Evolutionary conservation across 2,888 invertebrate species (phyloP), one percentile per base, ranked within the genome.

Genomic region (Lithophane semibrunnea): DNA sequence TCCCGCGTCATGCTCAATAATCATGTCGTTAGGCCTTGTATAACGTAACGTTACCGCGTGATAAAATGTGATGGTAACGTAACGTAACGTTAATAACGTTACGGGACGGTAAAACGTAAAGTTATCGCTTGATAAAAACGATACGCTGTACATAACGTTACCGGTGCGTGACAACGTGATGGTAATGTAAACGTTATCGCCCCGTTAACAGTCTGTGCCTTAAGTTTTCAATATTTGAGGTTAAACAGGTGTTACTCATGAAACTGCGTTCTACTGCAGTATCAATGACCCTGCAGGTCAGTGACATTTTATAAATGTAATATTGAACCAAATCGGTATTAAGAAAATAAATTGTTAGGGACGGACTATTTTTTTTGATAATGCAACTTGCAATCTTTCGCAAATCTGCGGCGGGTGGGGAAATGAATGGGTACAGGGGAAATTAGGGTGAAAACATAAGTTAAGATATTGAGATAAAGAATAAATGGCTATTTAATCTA

Each of bases 1-100:
- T 83, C 80, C 73, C 49, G 71, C 84, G 89, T 89, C 86, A 89
- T 88, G 88, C 88, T 80, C 83, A 87, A 88, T 89, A 88, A 86
- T 81, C 70, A 69, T 63, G 69, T 77, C 47, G 63, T 73, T 75
- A 77, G 78, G 68, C 73, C 73, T 72, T 79, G 66, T 66, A 81
- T 81, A 81, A 77, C 68, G 73, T 68, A 65, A 60, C 49, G 54
- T 75, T 66, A 75, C 24, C 13, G 24, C 54, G 37, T n/a, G 37
- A n/a, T 54, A 56, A 56, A 73, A 49, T 16, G n/a, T 37, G 3
- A 54, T n/a, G 10, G 13, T 64, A 54, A 73, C n/a, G 52, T 71
- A 52, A 71, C n/a, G 63, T 73, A 54, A 64, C 21, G 8, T 73
- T 37, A 37, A 3, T 37, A 37, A 37, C 37, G 3, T 37, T 63